Evolutionary conservation across 2,888 invertebrate species (phyloP).

Genomic region (Thumatha senex): DNA sequence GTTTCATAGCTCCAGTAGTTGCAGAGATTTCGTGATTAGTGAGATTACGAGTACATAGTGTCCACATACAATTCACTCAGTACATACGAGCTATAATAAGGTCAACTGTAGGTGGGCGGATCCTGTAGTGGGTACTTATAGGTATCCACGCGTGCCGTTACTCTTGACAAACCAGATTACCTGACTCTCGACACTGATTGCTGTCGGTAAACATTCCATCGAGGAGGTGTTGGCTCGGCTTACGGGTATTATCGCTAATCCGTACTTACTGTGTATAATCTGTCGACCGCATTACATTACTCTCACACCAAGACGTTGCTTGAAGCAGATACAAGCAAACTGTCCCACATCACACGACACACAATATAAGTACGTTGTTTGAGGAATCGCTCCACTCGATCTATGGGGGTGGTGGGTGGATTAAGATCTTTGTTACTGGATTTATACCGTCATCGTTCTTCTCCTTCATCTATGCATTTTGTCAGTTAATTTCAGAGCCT

Average conservation of each 20-base stretch:
- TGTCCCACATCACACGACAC: no score
- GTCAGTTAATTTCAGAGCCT: no score
- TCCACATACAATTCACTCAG: not conserved
- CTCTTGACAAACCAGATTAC: conserved; percentile 1
- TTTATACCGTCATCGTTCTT: no score
- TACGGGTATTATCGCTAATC: not conserved
- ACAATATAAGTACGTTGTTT: no score
- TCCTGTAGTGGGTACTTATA: not conserved
- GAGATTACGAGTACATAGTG: no score
- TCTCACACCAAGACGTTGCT: not conserved
- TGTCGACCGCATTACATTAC: not conserved
- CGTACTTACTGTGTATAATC: not conserved
- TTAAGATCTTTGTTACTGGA: no score
- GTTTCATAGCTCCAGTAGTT: no score
- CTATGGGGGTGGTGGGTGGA: no score
- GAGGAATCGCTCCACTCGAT: no score
- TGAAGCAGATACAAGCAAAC: not conserved
- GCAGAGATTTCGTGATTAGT: no score
- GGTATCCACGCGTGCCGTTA: not conserved
- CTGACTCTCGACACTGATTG: not conserved
- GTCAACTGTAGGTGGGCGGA: not conserved
- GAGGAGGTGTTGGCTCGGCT: not conserved
- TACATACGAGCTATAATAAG: not conserved
- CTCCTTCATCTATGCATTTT: no score
- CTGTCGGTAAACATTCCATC: not conserved